Conservation (phyloP, 2,797 vertebrate genomes). For the Synaphobranchus kaupii region DNA sequence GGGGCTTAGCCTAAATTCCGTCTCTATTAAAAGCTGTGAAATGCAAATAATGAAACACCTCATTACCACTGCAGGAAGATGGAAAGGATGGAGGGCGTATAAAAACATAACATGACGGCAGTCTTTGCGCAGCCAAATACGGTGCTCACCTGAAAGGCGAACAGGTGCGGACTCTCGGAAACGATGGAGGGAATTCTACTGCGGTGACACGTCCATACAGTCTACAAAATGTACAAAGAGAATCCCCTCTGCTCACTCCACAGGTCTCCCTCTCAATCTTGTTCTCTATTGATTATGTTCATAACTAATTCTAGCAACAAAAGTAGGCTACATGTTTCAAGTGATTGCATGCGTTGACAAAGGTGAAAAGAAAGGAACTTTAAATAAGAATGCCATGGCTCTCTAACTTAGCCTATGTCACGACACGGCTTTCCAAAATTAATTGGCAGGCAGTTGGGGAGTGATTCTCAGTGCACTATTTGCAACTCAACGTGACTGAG, state of each 20-base stretch:
- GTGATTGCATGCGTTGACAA: not conserved
- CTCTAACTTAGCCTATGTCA: not conserved
- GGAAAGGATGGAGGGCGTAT: slow-evolving; percentile 53
- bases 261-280: not conserved
- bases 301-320: not conserved
- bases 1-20: slow-evolving; percentile 81
- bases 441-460: not conserved
- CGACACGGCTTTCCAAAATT: not conserved
- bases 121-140: slow-evolving; percentile 55
- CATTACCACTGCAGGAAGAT: slow-evolving; percentile 76
- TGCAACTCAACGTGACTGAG: not conserved
- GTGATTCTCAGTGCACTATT: not conserved
- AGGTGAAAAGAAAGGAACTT: not conserved
- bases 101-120: slow-evolving; percentile 61
- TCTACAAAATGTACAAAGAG: not conserved
- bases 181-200: not conserved
- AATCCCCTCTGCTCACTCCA: not conserved
- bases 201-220: not conserved
- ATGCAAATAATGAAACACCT: slow-evolving; percentile 83
- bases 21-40: slow-evolving; percentile 83
- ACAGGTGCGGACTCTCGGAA: slow-evolving; percentile 44
- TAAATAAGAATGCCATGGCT: not conserved
- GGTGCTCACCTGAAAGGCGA: slow-evolving; percentile 53
- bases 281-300: not conserved
- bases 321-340: not conserved